phyloP scores from a whole-genome alignment of 2,888 invertebrate genomes.

The Philereme vetulata region DNA sequence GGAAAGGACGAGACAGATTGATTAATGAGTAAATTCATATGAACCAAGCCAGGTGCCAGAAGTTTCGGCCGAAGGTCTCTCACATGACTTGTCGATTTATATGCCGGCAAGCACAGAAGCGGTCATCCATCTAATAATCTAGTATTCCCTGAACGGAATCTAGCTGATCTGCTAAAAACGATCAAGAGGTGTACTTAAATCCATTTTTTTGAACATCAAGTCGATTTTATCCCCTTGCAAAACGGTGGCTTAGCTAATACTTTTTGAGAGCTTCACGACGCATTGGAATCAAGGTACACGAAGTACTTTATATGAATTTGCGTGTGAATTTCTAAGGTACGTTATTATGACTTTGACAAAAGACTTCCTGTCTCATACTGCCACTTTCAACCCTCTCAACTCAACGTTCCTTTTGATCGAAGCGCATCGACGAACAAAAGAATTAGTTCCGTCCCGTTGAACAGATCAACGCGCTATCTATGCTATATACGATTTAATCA shows the following conservation, averaged over 20 bases:
- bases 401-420: slow-evolving; percentile 10
- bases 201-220: no score
- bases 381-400: slow-evolving; percentile 8
- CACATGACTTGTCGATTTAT: no score
- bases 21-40: no score
- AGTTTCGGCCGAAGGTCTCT: no score
- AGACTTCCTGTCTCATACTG: slow-evolving; percentile 1
- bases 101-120: no score
- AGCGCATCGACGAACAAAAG: slow-evolving; percentile 18
- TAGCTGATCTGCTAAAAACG: no score
- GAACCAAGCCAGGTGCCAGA: no score
- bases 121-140: no score
- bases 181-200: no score
- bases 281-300: slow-evolving; percentile 2
- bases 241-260: slow-evolving; percentile 7
- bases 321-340: not conserved
- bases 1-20: no score
- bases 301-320: slow-evolving; percentile 2
- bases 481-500: not conserved
- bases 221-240: not conserved
- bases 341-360: slow-evolving; percentile 10
- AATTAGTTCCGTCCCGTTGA: slow-evolving; percentile 17
- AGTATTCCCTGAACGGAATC: no score
- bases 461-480: slow-evolving; percentile 6
- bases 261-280: slow-evolving; percentile 12